These are phyloP conservation scores for Automeris io DNA, from an alignment of 2,888 invertebrate genomes.

Conservation along the genomic window DNA sequence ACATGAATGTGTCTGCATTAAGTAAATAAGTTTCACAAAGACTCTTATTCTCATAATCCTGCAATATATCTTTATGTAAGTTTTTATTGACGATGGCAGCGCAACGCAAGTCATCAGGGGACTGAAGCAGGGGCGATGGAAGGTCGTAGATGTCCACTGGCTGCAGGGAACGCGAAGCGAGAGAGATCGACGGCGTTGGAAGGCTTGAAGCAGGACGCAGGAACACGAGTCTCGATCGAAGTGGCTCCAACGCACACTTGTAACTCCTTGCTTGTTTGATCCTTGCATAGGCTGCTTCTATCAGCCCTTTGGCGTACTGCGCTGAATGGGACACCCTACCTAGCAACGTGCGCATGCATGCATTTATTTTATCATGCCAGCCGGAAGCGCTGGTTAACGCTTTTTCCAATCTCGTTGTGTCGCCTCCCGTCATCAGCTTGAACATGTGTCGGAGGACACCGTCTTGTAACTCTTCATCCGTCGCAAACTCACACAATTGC, in stretches of 20 bases:
- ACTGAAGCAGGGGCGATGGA: constrained; percentile 24
- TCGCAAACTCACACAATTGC: too few species aligned
- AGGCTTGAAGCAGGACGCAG: constrained; percentile 20
- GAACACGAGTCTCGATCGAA: constrained; percentile 30
- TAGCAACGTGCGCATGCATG: constrained; percentile 29
- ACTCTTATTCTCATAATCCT: constrained; percentile 26
- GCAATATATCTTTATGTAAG: constrained; percentile 21
- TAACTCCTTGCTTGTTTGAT: constrained; percentile 21
- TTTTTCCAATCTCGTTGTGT: constrained; percentile 14
- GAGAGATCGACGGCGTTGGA: constrained; percentile 12
- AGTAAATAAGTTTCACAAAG: constrained; percentile 27
- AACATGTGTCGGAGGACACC: too few species aligned
- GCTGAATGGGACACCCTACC: constrained; percentile 39
- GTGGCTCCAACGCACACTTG: constrained; percentile 13
- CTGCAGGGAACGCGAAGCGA: constrained; percentile 8
- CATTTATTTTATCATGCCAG: constrained; percentile 30
- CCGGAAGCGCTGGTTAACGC: constrained; percentile 13
- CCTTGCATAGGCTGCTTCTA: constrained; percentile 33
- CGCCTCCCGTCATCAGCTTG: constrained; percentile 24
- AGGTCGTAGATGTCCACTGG: constrained; percentile 10
- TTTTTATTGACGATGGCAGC: constrained; percentile 31
- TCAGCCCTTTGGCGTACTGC: constrained; percentile 36
- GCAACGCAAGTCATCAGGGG: constrained; percentile 26
- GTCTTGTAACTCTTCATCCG: too few species aligned
- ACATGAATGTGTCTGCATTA: constrained; percentile 12